Evolutionary conservation across 2,797 vertebrate species (phyloP).

Genomic region (Acestrorhynchus altus): DNA sequence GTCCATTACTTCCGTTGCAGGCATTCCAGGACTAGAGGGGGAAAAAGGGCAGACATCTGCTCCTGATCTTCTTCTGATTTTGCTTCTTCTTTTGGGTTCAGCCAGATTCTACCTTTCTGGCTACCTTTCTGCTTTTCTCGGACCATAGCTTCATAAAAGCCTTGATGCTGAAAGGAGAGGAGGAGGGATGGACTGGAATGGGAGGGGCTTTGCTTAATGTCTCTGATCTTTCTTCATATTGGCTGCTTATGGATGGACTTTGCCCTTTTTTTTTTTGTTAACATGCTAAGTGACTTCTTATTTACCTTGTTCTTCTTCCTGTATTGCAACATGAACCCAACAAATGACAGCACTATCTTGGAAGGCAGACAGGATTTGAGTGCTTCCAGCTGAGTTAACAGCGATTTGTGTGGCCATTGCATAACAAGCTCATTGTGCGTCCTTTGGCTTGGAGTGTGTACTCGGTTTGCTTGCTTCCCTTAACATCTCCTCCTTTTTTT

Average conservation of each 20-base stretch:
- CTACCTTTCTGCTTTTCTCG: background rate
- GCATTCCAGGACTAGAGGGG: constrained; percentile 17
- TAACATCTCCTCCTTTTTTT: constrained; percentile 49
- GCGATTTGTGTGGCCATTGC: background rate
- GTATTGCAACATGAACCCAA: background rate
- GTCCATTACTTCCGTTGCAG: constrained; percentile 23
- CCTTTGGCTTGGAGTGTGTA: background rate
- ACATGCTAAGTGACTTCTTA: background rate
- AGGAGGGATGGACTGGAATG: background rate
- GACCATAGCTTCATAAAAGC: background rate
- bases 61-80: too few relatives aligned
- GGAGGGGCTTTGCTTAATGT: background rate
- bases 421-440: background rate
- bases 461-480: constrained; percentile 41
- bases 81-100: background rate
- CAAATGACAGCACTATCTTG: background rate
- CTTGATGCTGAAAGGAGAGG: background rate
- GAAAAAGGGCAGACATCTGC: background rate
- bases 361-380: constrained; percentile 1
- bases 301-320: background rate
- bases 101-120: background rate
- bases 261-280: background rate
- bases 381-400: constrained; percentile 4
- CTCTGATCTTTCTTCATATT: background rate
- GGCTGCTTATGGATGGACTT: background rate